These are phyloP conservation scores for Erethizon dorsatum DNA, from an alignment of 2,797 vertebrate species.

Conservation along the genomic window DNA sequence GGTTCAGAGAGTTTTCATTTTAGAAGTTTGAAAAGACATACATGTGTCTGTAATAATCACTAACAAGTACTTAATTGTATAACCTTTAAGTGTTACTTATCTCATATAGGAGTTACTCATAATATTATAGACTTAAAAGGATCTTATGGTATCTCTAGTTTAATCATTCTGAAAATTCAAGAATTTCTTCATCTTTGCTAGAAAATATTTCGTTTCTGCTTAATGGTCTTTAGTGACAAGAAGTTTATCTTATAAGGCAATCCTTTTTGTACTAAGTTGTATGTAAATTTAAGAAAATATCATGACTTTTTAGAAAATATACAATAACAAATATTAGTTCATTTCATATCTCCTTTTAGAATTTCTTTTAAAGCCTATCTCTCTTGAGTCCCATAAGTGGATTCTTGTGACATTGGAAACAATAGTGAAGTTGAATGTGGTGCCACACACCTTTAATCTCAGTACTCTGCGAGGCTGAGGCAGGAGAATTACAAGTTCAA, in stretches of 20 bases:
- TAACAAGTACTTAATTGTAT: background rate
- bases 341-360: slow-evolving; percentile 57
- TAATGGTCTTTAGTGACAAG: slow-evolving; percentile 20
- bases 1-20: slow-evolving; percentile 47
- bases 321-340: background rate
- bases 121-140: background rate
- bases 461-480: background rate
- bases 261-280: background rate
- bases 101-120: background rate
- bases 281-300: slow-evolving; percentile 40
- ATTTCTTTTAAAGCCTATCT: slow-evolving; percentile 59
- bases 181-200: slow-evolving; percentile 4
- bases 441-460: background rate
- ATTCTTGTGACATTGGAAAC: slow-evolving; percentile 64
- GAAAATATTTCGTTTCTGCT: slow-evolving; percentile 17
- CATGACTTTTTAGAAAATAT: background rate
- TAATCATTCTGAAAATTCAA: background rate
- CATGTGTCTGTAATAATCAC: slow-evolving; percentile 13
- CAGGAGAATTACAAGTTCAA: background rate
- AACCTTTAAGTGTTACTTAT: slow-evolving; percentile 50
- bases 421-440: background rate
- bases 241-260: slow-evolving; percentile 38
- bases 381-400: background rate
- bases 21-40: background rate
- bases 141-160: background rate